phyloP scores from a whole-genome alignment of 2,888 invertebrate species.

The Calliopum simillimum region DNA sequence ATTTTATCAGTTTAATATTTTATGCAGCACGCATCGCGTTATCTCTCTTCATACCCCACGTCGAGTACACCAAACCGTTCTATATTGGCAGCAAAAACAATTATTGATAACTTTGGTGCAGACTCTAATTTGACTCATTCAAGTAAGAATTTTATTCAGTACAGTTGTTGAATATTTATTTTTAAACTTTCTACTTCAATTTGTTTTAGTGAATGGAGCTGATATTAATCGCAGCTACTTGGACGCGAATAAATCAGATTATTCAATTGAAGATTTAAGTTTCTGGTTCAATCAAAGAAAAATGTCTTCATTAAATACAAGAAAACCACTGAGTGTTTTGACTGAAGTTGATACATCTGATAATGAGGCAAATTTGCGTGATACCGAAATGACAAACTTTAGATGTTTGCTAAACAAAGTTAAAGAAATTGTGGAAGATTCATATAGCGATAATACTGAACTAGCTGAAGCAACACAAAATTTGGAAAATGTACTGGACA shows the following conservation, averaged over 20 bases:
- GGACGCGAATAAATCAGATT: conserved; percentile 66
- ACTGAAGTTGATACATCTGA: conserved; percentile 37
- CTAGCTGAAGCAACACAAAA: conserved; percentile 65
- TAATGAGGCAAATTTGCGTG: conserved; percentile 50
- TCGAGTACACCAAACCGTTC: conserved; percentile 64
- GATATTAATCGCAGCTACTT: conserved; percentile 65
- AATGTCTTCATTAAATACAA: conserved; percentile 40
- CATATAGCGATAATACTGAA: conserved; percentile 66
- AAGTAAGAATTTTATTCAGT: conserved; percentile 47
- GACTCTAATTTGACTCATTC: conserved; percentile 54
- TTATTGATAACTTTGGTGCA: conserved; percentile 36
- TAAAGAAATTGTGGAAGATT: conserved; percentile 66
- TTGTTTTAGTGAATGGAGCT: conserved; percentile 62
- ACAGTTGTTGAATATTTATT: neutral
- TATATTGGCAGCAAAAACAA: conserved; percentile 30
- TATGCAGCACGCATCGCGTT: conserved; percentile 42
- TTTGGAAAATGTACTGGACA: conserved; percentile 65
- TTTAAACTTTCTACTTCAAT: neutral
- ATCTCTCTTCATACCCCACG: conserved; percentile 47
- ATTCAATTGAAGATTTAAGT: conserved; percentile 64
- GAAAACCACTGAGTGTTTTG: conserved; percentile 36
- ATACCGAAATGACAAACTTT: conserved; percentile 65
- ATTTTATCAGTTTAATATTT: conserved; percentile 7
- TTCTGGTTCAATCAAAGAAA: conserved; percentile 62
- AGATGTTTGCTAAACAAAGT: conserved; percentile 63